Base-by-base conservation (phyloP, 2,113 vertebrate species). In the Malurus elegans region DNA sequence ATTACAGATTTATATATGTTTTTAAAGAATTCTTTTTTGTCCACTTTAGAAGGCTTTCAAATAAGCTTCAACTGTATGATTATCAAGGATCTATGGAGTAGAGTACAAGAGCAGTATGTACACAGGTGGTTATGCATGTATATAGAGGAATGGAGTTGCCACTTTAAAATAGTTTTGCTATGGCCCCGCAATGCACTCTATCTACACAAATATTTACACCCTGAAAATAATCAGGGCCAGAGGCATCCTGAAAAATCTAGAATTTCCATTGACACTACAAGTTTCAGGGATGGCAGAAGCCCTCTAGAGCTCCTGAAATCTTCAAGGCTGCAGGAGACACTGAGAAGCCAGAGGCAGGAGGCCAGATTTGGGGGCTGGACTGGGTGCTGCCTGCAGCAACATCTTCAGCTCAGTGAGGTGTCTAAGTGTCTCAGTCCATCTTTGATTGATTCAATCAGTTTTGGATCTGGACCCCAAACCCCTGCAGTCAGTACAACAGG, bases 1-100 rank as follows among this genome's bases (percentile, higher is more conserved):
- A 96, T 94, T 96, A 74, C 54, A 54, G 89, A 75, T 79, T 94
- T 79, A 79, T 91, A 73, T 69, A 44, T 54, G 40, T 47, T 80
- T 80, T 93, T 16, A 74, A 86, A 87, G 19, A 95, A 92, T 92
- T 96, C 40, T 92, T 62, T 95, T 84, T 84, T 96, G 78, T 79
- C 73, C n/a, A 38, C 34, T 67, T 86, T 54, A 67, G 88, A 89
- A 71, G 56, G 25, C 60, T 24, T 93, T 91, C 76, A 84, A 65
- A 50, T 71, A 92, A 78, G 21, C 23, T 74, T 78, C 51, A 66
- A 4, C 19, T 61, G 21, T 80, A 6, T 62, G 69, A 10, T 71
- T 86, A 36, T 14, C 74, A 51, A 80, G 67, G 18, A 31, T 60
- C 67, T 90, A 7, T 54, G 58, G 54, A 61, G 50, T 3, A 90